phyloP scores from a whole-genome alignment of 2,113 vertebrate species.

The Ivindomyrus marchei region DNA sequence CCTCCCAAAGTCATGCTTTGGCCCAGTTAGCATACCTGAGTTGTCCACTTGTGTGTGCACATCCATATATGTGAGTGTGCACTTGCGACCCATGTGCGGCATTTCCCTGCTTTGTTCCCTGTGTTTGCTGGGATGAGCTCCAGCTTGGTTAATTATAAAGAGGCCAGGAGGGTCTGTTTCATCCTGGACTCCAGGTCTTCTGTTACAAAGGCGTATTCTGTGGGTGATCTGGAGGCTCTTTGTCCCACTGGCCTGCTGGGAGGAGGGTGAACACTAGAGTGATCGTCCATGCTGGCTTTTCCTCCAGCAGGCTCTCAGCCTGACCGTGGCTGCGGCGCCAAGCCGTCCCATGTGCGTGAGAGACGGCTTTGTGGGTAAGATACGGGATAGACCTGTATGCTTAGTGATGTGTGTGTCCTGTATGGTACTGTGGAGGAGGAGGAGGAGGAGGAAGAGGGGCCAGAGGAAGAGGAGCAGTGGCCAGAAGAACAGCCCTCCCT shows the following conservation, averaged over 20 bases:
- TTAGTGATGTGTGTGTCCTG: neutral
- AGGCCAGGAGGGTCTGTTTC: neutral
- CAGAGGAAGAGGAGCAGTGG: neutral
- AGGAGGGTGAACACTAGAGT: neutral
- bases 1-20: neutral
- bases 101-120: neutral
- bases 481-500: constrained; percentile 21
- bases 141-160: neutral
- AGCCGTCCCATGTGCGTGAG: neutral
- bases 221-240: neutral
- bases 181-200: neutral
- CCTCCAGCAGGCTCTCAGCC: neutral
- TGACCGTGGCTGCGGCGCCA: neutral
- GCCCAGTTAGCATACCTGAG: neutral
- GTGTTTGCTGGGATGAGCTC: too few species aligned
- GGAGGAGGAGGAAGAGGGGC: constrained; percentile 18
- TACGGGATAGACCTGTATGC: neutral
- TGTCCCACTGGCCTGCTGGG: neutral
- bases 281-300: neutral
- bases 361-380: constrained; percentile 14
- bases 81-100: neutral
- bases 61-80: neutral
- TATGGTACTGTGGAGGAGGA: neutral
- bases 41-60: neutral
- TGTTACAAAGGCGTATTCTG: neutral